A percentile compares a stretch with the other conserved stretches of the same genome.
These are phyloP conservation scores for Hippopotamus amphibius DNA, from an alignment of 2,113 vertebrate genomes.

Conservation along the genomic window DNA sequence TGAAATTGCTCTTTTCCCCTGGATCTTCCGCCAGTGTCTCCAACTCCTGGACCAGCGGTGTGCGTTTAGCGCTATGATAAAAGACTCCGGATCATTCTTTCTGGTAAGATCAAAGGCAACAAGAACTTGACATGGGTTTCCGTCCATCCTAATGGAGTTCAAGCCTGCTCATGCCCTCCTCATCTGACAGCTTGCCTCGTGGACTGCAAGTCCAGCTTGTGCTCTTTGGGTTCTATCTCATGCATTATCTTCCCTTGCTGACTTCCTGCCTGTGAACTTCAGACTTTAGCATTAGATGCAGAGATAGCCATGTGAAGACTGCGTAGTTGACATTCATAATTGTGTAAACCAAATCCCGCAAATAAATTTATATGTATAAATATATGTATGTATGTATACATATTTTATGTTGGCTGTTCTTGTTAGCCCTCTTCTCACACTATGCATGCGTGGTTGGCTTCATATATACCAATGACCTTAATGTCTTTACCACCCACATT, in stretches of 20 bases:
- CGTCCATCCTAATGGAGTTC: not conserved
- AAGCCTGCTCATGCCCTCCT: not conserved
- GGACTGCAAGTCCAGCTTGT: not conserved
- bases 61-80: not conserved
- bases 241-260: not conserved
- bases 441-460: not conserved
- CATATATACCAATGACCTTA: not conserved
- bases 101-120: not conserved
- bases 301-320: not conserved
- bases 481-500: not conserved
- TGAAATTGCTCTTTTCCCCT: not conserved
- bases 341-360: not conserved
- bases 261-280: not conserved
- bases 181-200: not conserved
- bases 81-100: not conserved
- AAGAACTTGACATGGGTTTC: not conserved
- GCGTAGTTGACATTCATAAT: not conserved
- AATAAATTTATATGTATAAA: not conserved
- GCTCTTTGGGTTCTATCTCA: not conserved
- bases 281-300: not conserved
- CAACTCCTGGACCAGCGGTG: not conserved
- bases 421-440: not conserved
- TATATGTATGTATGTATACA: not conserved
- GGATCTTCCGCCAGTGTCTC: slow-evolving; percentile 26
- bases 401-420: not conserved